Base-by-base conservation (phyloP, 1,140 invertebrate genomes). In the Agrypnia vestita region DNA sequence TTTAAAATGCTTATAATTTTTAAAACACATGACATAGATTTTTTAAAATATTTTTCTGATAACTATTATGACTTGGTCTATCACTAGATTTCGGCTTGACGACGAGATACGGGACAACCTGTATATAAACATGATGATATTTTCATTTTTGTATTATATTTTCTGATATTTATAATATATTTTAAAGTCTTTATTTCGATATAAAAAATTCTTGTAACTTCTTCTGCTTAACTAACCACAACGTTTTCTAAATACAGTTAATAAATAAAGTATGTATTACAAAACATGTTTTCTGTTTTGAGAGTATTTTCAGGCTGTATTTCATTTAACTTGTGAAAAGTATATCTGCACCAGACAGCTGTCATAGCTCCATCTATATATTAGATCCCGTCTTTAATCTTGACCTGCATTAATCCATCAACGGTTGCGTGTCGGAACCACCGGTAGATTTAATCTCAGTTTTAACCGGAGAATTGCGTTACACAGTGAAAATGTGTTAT, bases 361-460 rank as follows among this genome's bases (percentile, higher is more conserved):
- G 69, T 73, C 69, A 53, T 35, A 53, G 53, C 25, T 10, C 49
- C 69, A n/a, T 53, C 21, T 55, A 73, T 55, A 73, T 47, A 71
- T 71, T 73, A 6, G 7, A 12, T 25, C 13, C 69, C 21, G 25
- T 15, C 44, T 73, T 25, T 35, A 12, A 51, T 55, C 69, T 53
- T 73, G 69, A 73, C 69, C 69, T 73, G 53, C 19, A 73, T 35
- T 73, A 73, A 73, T 73, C 69, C 49, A 73, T 73, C 69, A 73
- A 15, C n/a, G 25, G 35, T 44, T 35, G 69, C 69, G 69, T 73
- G 69, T 21, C 11, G 4, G 17, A 19, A 4, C 17, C 4, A 1
- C 56, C 10, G 12, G 3, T 19, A 13, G 69, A 53, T 73, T 73
- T 73, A 73, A 55, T 55, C 69, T 73, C 10, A 43, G 15, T 21